Conservation (phyloP, 2,797 vertebrate species). For the Vultur gryphus region DNA sequence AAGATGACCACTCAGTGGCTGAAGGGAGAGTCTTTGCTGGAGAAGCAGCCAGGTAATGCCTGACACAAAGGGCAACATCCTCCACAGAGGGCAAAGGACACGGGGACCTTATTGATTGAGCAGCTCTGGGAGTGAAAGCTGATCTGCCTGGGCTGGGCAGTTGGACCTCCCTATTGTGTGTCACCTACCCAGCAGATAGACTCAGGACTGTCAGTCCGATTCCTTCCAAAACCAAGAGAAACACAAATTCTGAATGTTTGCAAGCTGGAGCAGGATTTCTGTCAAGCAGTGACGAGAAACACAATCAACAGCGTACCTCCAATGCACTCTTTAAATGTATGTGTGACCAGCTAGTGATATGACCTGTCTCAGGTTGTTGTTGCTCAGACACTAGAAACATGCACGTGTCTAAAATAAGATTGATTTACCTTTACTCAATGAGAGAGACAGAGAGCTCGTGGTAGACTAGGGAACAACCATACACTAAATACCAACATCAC, state of each 20-base stretch:
- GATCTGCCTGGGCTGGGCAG: background rate
- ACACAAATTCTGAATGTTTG: background rate
- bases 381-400: background rate
- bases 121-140: background rate
- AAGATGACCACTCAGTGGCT: background rate
- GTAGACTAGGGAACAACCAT: background rate
- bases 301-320: fast-evolving
- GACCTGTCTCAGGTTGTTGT: background rate
- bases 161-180: background rate
- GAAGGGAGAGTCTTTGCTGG: background rate
- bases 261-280: background rate
- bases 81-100: background rate
- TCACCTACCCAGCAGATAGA: background rate
- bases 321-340: background rate
- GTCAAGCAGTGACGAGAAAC: background rate
- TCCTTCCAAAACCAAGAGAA: background rate
- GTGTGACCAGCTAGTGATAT: background rate
- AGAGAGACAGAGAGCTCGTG: background rate
- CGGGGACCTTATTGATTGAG: background rate
- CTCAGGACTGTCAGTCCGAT: background rate
- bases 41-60: background rate
- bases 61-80: background rate
- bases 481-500: background rate
- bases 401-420: background rate
- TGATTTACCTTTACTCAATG: background rate